Base-by-base conservation (phyloP, 2,113 vertebrate genomes). In the Artemisiospiza belli region DNA sequence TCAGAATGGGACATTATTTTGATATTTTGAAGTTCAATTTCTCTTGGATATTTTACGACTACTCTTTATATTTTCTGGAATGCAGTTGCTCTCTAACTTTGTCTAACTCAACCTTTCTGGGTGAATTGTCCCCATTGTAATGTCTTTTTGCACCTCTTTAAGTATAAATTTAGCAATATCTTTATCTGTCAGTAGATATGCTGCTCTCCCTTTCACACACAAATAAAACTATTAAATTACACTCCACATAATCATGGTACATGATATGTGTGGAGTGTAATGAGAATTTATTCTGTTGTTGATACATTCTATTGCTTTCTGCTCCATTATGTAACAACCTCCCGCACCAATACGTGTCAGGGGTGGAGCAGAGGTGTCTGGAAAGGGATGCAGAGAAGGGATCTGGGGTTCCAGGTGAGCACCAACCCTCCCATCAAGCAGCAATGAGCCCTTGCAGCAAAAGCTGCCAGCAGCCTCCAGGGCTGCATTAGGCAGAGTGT, bases 381-480 rank as follows among this genome's bases (percentile, higher is more conserved):
- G 17, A 67, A 83, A 62, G 17, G 28, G 25, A 17, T n/a, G 52
- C 5, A 67, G 44, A 58, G 18, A 52, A 70, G 6, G 4, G 22
- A 16, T 24, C 6, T 46, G 22, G 4, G 12, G 3, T 5, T 76
- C 23, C 28, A 33, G 25, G 11, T 35, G 33, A 23, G 10, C 33
- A 27, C 7, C 44, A 76, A 3, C 12, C 2, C 76, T 37, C 12
- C 24, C 19, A 30, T 37, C 9, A 54, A 15, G 4, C 8, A 23
- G 13, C 6, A 70, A 27, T 7, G 4, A 46, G 5, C 7, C 11
- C 30, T 55, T 46, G 15, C 20, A 63, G 21, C 20, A 67, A 77
- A 73, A 33, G 7, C 0, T 1, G 12, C 8, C 28, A 23, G 5
- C 4, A 58, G 0, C 7, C 16, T 68, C 33, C 14, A 22, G 24